Evolutionary conservation across 2,797 vertebrate genomes (phyloP).

Genomic region (Arctocebus calabarensis): DNA sequence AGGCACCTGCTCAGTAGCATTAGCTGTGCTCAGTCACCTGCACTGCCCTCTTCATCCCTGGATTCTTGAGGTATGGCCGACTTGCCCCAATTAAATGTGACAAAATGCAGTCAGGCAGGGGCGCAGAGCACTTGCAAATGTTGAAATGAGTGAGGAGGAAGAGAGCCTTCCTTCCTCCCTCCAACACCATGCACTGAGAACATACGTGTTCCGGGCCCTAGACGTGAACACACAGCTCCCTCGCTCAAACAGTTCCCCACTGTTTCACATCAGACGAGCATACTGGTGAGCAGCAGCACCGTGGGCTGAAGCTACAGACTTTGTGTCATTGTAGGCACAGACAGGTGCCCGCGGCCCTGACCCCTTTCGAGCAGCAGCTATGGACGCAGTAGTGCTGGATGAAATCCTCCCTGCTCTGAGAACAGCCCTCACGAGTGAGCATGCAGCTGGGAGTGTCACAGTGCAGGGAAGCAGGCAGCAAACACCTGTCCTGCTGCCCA

Average conservation of each 20-base stretch:
- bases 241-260: neutral
- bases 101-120: too few species aligned
- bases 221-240: neutral
- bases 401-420: too few species aligned
- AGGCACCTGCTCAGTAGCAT: too few species aligned
- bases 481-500: too few species aligned
- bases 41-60: too few species aligned
- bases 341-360: too few species aligned
- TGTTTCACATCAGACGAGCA: neutral
- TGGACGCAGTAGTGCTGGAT: too few species aligned
- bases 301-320: neutral
- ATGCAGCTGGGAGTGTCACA: too few species aligned
- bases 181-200: neutral
- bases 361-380: too few species aligned
- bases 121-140: neutral
- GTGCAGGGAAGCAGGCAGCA: too few species aligned
- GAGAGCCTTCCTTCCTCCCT: neutral
- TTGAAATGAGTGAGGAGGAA: rapidly evolving
- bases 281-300: neutral
- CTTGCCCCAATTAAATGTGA: neutral
- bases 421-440: too few species aligned
- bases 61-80: too few species aligned
- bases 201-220: neutral
- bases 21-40: neutral
- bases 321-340: neutral